Percentiles rank a stretch among this genome's conserved stretches.
Evolutionary conservation across 2,888 invertebrate species (phyloP).

Genomic region (Machimus rusticus): DNA sequence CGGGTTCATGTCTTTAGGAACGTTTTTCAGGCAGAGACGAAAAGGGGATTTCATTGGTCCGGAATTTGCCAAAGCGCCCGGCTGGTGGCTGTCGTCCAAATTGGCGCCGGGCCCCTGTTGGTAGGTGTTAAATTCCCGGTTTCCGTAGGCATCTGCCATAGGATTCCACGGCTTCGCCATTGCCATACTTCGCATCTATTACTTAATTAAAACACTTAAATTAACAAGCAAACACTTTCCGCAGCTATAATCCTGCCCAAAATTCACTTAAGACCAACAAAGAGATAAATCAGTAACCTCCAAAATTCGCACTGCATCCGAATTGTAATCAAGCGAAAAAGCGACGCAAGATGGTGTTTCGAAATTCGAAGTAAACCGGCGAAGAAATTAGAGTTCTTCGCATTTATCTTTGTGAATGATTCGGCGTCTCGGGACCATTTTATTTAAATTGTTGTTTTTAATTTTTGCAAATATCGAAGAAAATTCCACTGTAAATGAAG

Average conservation of each 20-base stretch:
- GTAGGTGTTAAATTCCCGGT: constrained; percentile 42
- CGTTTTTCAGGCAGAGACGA: constrained; percentile 31
- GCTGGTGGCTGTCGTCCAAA: constrained; percentile 40
- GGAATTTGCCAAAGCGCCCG: constrained; percentile 35
- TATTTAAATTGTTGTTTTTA: too few species aligned
- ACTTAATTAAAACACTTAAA: not conserved
- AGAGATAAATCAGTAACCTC: not conserved
- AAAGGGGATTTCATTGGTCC: not conserved
- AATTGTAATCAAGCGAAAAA: not conserved
- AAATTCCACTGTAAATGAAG: too few species aligned
- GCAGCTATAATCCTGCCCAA: not conserved
- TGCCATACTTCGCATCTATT: constrained; percentile 30
- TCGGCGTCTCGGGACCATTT: not conserved
- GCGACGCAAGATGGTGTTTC: too few species aligned
- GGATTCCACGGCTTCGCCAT: constrained; percentile 45
- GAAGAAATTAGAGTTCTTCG: not conserved
- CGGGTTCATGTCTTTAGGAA: constrained; percentile 36
- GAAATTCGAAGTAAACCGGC: too few species aligned
- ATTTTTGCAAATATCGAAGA: too few species aligned
- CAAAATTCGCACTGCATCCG: not conserved
- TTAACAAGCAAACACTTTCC: not conserved
- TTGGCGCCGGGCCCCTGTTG: constrained; percentile 42
- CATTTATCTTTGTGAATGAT: not conserved
- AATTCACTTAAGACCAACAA: not conserved
- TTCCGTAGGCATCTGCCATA: constrained; percentile 43